A percentile compares a stretch with the other conserved stretches of the same genome.
Conservation (phyloP, 2,113 vertebrate genomes). For the Neolamprologus sp. region DNA sequence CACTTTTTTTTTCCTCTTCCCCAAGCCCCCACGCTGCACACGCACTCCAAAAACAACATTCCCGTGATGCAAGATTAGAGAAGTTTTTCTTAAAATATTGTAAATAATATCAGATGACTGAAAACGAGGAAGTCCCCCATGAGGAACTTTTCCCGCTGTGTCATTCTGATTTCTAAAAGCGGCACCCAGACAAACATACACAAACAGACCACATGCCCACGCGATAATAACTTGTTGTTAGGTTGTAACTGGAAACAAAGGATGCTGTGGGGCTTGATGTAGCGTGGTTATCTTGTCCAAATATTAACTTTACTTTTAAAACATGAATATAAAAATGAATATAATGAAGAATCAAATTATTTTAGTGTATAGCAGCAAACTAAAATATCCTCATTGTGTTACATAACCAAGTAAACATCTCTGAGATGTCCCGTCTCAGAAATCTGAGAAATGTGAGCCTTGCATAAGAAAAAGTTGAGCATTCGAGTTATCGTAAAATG, state of each 20-base stretch:
- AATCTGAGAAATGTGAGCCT: neutral
- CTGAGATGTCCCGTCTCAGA: neutral
- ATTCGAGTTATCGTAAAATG: neutral
- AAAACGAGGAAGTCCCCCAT: slow-evolving; percentile 50
- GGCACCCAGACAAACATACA: neutral
- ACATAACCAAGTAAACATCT: neutral
- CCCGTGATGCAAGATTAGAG: slow-evolving; percentile 57
- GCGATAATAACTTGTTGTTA: neutral
- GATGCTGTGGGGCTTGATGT: neutral
- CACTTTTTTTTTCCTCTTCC: neutral
- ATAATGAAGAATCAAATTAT: neutral
- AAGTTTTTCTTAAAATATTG: slow-evolving; percentile 44
- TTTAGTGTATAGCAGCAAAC: rapidly evolving
- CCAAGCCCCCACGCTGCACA: neutral
- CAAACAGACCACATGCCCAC: neutral
- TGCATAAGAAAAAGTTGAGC: neutral
- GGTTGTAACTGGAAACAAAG: neutral
- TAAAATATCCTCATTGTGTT: neutral
- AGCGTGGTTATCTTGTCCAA: neutral
- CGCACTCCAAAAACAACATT: slow-evolving; percentile 5
- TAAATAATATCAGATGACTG: slow-evolving; percentile 65
- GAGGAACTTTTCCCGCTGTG: slow-evolving; percentile 60
- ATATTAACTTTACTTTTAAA: neutral
- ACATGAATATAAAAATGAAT: neutral
- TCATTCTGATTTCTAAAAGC: slow-evolving; percentile 48